Evolutionary conservation across 2,113 vertebrate genomes (phyloP).

Genomic region (Semicossyphus pulcher): DNA sequence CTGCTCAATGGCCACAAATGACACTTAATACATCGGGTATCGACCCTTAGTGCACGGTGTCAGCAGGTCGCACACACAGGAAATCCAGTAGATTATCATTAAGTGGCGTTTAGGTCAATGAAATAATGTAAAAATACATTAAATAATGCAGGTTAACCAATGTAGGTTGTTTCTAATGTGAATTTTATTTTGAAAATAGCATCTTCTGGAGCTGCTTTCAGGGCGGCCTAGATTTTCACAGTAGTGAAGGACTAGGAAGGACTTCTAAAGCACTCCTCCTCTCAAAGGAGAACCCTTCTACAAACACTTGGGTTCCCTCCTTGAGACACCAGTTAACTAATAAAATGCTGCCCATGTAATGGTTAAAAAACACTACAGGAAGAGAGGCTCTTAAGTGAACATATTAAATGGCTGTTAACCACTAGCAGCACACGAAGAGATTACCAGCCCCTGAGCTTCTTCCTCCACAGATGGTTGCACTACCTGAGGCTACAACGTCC

Average conservation of each 20-base stretch:
- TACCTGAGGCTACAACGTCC: neutral
- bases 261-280: neutral
- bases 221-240: neutral
- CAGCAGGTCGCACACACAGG: neutral
- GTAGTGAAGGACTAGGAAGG: neutral
- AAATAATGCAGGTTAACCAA: neutral
- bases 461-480: neutral
- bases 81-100: slow-evolving; percentile 4
- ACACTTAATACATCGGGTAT: slow-evolving; percentile 30
- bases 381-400: neutral
- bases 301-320: neutral
- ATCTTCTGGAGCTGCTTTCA: neutral
- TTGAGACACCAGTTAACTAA: slow-evolving; percentile 2
- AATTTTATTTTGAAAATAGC: neutral
- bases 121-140: neutral
- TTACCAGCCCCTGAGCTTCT: neutral
- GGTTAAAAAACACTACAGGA: neutral
- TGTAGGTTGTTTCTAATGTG: neutral
- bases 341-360: neutral
- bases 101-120: neutral
- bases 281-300: slow-evolving; percentile 6
- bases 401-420: neutral
- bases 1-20: slow-evolving; percentile 44
- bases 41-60: neutral
- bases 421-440: neutral